Evolutionary conservation across 1,140 invertebrate genomes (phyloP).

Genomic region (Drosophila varians): DNA sequence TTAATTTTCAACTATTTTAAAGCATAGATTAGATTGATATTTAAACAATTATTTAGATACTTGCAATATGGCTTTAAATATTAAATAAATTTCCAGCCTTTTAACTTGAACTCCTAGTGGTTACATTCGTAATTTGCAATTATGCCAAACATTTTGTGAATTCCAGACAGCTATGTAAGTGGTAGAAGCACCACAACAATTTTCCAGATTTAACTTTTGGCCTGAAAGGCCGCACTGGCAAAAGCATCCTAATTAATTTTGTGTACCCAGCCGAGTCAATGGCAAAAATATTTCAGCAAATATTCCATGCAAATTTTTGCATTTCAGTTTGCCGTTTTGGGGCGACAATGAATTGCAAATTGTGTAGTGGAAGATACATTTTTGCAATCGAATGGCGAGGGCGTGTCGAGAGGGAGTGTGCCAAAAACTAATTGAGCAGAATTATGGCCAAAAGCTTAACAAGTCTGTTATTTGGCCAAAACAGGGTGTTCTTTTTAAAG

Average conservation of each 20-base stretch:
- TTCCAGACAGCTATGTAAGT: background rate
- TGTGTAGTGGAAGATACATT: conserved; percentile 28
- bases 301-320: conserved; percentile 16
- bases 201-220: conserved; percentile 1
- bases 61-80: too few relatives aligned
- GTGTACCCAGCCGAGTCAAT: conserved; percentile 25
- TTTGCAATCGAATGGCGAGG: conserved; percentile 18
- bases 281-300: conserved; percentile 8
- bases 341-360: conserved; percentile 36
- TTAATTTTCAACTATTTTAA: too few relatives aligned
- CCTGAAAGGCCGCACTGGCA: background rate
- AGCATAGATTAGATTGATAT: too few relatives aligned
- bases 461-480: conserved; percentile 18
- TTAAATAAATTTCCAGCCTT: background rate
- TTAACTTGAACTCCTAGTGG: background rate
- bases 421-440: conserved; percentile 47
- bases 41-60: too few relatives aligned
- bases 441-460: conserved; percentile 22
- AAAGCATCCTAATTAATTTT: conserved; percentile 33
- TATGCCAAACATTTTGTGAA: background rate
- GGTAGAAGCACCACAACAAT: conserved; percentile 6
- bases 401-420: conserved; percentile 6
- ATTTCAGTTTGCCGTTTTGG: conserved; percentile 15
- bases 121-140: background rate
- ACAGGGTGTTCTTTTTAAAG: background rate